Evolutionary conservation across 2,113 vertebrate genomes (phyloP).

Genomic region (Aldabrachelys gigantea): DNA sequence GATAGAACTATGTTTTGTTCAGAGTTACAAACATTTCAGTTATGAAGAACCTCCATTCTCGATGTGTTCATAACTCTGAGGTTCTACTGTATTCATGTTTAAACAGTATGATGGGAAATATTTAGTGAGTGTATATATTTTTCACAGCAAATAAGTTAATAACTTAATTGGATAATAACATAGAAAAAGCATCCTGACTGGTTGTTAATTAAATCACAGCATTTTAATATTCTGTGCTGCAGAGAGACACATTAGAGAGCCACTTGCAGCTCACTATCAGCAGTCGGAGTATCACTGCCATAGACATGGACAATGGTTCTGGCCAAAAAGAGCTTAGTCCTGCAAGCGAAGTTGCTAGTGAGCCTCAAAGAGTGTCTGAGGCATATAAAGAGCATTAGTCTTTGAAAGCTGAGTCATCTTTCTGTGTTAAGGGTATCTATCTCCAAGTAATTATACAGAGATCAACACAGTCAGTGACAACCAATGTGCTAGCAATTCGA

Average conservation of each 20-base stretch:
- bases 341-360: rapidly evolving
- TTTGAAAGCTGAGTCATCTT: slow-evolving; percentile 30
- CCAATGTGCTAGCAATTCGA: slow-evolving; percentile 1
- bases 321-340: background rate
- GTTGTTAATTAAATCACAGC: background rate
- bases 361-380: background rate
- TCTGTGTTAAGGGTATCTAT: background rate
- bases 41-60: no score
- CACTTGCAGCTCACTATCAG: background rate
- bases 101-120: background rate
- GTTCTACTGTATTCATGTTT: background rate
- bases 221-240: background rate
- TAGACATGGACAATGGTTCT: background rate
- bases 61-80: no score
- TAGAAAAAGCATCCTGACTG: background rate
- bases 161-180: background rate
- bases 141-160: background rate
- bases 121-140: background rate
- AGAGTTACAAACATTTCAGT: no score
- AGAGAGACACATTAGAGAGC: background rate
- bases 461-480: background rate
- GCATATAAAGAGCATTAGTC: rapidly evolving
- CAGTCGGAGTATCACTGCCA: background rate
- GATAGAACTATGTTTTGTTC: no score
- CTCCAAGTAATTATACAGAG: background rate